A percentile compares a stretch with the other conserved stretches of the same genome.
These are phyloP conservation scores for Caenorhabditis remanei DNA, from an alignment of 1,140 invertebrate species.

Conservation along the genomic window DNA sequence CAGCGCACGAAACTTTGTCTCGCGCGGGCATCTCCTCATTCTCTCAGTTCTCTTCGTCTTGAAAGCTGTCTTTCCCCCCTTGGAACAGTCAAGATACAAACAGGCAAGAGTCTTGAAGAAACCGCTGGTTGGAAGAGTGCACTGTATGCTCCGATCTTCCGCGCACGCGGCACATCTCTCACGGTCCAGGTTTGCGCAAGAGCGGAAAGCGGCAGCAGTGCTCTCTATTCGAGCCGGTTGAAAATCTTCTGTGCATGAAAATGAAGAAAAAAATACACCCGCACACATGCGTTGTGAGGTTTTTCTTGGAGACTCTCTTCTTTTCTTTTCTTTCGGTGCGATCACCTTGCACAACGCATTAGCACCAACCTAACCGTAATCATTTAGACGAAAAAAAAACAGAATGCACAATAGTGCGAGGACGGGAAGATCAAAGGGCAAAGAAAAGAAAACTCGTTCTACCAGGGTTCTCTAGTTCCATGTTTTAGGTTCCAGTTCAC, in stretches of 20 bases:
- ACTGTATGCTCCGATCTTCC: constrained; percentile 33
- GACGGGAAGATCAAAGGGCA: constrained; percentile 32
- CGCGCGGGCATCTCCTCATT: background rate
- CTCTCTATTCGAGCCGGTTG: constrained; percentile 23
- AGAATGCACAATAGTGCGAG: background rate
- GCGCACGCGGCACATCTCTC: constrained; percentile 39
- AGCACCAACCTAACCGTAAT: constrained; percentile 36
- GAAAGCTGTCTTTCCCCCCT: constrained; percentile 20
- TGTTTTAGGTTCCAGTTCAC: background rate
- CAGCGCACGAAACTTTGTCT: constrained; percentile 34
- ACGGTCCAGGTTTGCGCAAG: constrained; percentile 15
- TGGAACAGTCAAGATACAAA: constrained; percentile 51
- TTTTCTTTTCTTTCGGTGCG: constrained; percentile 3
- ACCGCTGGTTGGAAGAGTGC: background rate
- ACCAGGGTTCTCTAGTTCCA: background rate
- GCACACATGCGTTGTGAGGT: background rate
- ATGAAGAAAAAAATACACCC: background rate
- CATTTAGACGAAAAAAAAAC: constrained; percentile 1
- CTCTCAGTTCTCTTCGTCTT: background rate
- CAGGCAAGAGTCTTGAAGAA: background rate
- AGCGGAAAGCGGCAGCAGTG: constrained; percentile 6
- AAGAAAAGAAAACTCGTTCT: background rate
- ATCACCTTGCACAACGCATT: constrained; percentile 43
- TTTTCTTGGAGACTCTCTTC: constrained; percentile 18
- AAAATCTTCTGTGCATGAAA: constrained; percentile 46